Evolutionary conservation across 2,113 vertebrate species (phyloP).

Genomic region (Percina caprodes): DNA sequence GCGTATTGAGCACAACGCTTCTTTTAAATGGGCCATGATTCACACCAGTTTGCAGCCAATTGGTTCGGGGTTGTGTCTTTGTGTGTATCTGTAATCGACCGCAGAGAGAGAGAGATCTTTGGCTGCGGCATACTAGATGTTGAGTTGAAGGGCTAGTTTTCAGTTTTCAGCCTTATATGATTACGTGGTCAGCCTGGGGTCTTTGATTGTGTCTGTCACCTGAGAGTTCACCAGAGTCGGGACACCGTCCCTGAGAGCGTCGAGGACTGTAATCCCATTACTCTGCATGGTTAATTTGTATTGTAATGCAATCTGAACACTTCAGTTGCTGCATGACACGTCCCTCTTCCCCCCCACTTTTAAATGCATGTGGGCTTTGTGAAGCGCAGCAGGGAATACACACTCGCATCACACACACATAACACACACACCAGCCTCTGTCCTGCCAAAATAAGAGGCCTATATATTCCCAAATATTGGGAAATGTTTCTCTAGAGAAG

Average conservation of each 20-base stretch:
- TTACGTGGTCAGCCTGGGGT: background rate
- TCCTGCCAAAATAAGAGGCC: conserved; percentile 42
- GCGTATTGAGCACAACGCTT: conserved; percentile 34
- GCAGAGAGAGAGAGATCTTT: background rate
- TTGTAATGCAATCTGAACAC: conserved; percentile 83
- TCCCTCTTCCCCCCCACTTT: conserved; percentile 52
- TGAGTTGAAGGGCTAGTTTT: conserved; percentile 3
- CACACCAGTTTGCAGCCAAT: conserved; percentile 52
- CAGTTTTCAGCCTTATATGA: conserved; percentile 10
- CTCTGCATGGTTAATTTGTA: conserved; percentile 81
- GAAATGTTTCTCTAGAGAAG: conserved; percentile 45
- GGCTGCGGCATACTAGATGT: background rate
- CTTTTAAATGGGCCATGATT: conserved; percentile 52
- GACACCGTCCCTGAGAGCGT: conserved; percentile 60
- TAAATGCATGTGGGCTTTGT: conserved; percentile 55
- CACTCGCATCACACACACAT: conserved; percentile 22
- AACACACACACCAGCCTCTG: conserved; percentile 20
- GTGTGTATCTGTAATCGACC: background rate
- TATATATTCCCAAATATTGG: conserved; percentile 52
- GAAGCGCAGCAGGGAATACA: conserved; percentile 38
- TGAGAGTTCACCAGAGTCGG: conserved; percentile 57
- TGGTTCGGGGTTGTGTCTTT: conserved; percentile 11
- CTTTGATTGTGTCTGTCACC: conserved; percentile 57
- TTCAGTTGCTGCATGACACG: conserved; percentile 82
- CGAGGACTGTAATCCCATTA: conserved; percentile 82